Percentiles rank a stretch among this genome's conserved stretches.
Evolutionary conservation across 2,888 invertebrate genomes (phyloP).

Genomic region (Caradrina kadenii): DNA sequence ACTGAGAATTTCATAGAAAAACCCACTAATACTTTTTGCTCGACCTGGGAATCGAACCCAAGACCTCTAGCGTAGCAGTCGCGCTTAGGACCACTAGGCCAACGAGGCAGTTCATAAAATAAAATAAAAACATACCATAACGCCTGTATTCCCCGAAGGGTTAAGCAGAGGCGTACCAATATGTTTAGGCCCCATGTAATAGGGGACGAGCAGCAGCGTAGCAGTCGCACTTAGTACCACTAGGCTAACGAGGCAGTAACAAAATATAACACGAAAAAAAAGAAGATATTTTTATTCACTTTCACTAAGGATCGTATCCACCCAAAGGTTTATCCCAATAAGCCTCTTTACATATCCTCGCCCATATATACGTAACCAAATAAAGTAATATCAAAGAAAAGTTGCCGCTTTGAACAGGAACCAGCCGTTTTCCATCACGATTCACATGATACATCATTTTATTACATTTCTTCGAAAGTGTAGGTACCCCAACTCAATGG

Average conservation of each 20-base stretch:
- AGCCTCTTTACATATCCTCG: conserved; percentile 73
- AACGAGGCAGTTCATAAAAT: too few species aligned
- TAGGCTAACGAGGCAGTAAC: conserved; percentile 18
- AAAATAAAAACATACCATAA: too few species aligned
- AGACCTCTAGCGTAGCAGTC: too few species aligned
- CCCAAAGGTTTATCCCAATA: conserved; percentile 70
- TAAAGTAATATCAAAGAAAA: conserved; percentile 82
- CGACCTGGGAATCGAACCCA: too few species aligned
- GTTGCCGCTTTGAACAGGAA: conserved; percentile 71
- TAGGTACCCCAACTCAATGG: conserved; percentile 58
- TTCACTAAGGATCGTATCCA: conserved; percentile 63
- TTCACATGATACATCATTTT: conserved; percentile 76
- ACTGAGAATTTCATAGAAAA: too few species aligned
- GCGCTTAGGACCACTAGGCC: too few species aligned
- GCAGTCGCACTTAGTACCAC: too few species aligned
- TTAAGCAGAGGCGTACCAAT: too few species aligned
- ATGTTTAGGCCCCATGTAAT: too few species aligned
- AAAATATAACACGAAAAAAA: conserved; percentile 52
- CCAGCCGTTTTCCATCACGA: conserved; percentile 70
- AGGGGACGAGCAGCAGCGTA: too few species aligned
- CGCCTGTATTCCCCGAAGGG: too few species aligned
- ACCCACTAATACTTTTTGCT: too few species aligned
- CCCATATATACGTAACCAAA: conserved; percentile 74
- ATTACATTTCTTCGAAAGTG: conserved; percentile 72
- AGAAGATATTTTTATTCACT: conserved; percentile 68